Conservation (phyloP, 2,113 vertebrate genomes). For the Gymnogyps californianus region DNA sequence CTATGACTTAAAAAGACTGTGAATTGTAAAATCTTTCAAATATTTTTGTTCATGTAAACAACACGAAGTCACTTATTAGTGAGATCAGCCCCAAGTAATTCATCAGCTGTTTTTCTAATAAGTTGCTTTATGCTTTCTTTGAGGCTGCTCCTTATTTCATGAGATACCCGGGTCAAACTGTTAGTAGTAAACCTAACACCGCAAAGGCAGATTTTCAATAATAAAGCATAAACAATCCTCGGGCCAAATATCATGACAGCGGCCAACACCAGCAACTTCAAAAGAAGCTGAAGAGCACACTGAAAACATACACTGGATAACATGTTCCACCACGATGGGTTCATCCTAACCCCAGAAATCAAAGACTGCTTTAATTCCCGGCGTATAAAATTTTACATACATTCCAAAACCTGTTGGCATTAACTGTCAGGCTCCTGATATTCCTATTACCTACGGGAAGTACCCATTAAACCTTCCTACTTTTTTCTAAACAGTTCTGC, state of each 20-base stretch:
- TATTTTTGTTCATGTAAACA: not conserved
- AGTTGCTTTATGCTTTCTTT: not conserved
- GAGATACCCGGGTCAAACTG: too few relatives aligned
- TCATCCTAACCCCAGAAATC: not conserved
- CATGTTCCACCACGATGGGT: not conserved
- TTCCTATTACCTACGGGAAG: fast-evolving
- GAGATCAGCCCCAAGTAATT: not conserved
- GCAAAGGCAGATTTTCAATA: not conserved
- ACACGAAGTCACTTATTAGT: not conserved
- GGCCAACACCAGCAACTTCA: not conserved
- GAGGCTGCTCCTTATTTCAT: not conserved
- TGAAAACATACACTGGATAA: not conserved
- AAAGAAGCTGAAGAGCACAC: not conserved
- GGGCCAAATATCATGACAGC: not conserved
- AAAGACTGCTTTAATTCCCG: not conserved
- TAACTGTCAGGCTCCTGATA: not conserved
- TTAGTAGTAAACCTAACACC: too few relatives aligned
- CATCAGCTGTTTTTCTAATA: not conserved
- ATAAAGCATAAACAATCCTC: not conserved
- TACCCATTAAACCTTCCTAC: not conserved
- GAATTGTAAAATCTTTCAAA: not conserved
- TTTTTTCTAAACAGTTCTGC: not conserved
- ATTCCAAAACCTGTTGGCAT: not conserved
- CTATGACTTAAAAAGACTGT: not conserved
- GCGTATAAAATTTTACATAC: not conserved